A percentile compares a stretch with the other conserved stretches of the same genome.
Conservation (phyloP, 23 tunicate species). For the Halocynthia aurantium region DNA sequence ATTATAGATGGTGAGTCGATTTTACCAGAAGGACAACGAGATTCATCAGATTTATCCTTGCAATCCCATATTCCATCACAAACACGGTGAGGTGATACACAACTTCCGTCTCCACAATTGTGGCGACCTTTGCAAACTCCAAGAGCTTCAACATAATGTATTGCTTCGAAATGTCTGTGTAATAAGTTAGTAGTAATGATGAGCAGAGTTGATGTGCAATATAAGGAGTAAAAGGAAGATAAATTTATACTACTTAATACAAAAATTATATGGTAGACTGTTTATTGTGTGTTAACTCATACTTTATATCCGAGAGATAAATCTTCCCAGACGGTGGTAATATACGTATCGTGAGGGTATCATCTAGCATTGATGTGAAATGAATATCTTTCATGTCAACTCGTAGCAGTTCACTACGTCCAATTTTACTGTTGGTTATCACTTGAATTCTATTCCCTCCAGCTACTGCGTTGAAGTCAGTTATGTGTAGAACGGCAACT, state of each 20-base stretch:
- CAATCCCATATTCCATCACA: slow-evolving; percentile 89
- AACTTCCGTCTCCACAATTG: slow-evolving; percentile 59
- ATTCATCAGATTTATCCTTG: slow-evolving; percentile 63
- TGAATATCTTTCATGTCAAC: slow-evolving; percentile 14
- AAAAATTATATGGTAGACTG: not conserved
- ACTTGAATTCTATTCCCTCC: slow-evolving; percentile 46
- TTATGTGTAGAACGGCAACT: slow-evolving; percentile 47
- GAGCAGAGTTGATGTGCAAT: not conserved
- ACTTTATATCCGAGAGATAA: slow-evolving; percentile 50
- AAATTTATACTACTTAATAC: not conserved
- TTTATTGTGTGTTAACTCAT: not conserved
- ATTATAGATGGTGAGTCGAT: not conserved
- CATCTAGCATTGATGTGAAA: slow-evolving; percentile 50
- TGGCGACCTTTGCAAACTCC: slow-evolving; percentile 54
- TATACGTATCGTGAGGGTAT: slow-evolving; percentile 42
- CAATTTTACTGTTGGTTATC: slow-evolving; percentile 9
- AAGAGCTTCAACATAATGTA: slow-evolving; percentile 36
- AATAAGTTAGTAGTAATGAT: slow-evolving; percentile 7
- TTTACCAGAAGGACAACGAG: slow-evolving; percentile 74
- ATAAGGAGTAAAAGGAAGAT: not conserved
- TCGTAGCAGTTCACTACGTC: not conserved
- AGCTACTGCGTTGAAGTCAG: slow-evolving; percentile 46
- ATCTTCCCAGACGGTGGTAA: slow-evolving; percentile 21
- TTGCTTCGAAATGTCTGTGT: slow-evolving; percentile 12
- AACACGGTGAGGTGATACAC: slow-evolving; percentile 64